Percentiles rank a stretch among this genome's conserved stretches.
phyloP scores from a whole-genome alignment of 2,797 vertebrate species.

The Pseudochirops corinnae region DNA sequence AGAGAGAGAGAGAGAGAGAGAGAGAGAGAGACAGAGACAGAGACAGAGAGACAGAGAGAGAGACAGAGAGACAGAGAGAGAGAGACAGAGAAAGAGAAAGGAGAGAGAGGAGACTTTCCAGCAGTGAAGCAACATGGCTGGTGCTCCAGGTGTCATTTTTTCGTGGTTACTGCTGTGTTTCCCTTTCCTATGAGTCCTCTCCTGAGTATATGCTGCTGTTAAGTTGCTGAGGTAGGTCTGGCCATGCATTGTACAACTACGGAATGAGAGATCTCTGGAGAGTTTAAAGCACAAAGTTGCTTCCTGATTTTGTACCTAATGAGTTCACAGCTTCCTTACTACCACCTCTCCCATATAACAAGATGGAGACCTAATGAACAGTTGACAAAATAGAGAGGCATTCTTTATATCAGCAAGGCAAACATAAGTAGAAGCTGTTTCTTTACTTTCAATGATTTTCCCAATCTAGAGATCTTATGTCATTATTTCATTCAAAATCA shows the following conservation, averaged over 20 bases:
- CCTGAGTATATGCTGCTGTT: neutral
- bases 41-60: neutral
- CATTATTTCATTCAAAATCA: neutral
- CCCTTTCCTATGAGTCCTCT: neutral
- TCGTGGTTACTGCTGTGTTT: neutral
- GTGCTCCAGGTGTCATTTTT: neutral
- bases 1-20: too few species aligned
- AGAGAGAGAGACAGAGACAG: neutral
- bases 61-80: neutral
- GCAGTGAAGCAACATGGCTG: neutral
- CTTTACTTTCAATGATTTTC: neutral
- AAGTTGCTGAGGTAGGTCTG: neutral
- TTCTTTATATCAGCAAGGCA: neutral
- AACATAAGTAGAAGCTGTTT: neutral
- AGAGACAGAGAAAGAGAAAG: neutral
- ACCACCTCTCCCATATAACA: neutral
- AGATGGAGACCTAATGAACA: neutral
- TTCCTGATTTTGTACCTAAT: neutral
- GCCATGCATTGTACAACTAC: neutral
- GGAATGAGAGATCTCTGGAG: neutral
- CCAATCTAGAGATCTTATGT: neutral
- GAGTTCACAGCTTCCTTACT: neutral
- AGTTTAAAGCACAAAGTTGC: neutral
- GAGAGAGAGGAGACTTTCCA: neutral
- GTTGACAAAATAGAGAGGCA: neutral